Conservation (phyloP, 2,888 invertebrate species). For the Drosophila flavopinicola region DNA sequence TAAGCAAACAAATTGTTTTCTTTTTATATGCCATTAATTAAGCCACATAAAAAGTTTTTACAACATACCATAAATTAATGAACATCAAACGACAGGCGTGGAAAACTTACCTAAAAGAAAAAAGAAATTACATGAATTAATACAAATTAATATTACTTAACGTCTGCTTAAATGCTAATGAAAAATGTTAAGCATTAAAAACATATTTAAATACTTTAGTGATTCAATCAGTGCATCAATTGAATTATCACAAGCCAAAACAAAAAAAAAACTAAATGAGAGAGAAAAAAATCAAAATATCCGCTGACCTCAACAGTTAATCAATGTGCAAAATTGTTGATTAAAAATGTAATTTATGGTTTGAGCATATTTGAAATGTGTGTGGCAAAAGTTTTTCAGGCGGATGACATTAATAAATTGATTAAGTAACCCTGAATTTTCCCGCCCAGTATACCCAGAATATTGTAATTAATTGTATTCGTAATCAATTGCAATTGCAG, state of each 20-base stretch:
- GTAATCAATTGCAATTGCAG: constrained; percentile 50
- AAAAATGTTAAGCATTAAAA: constrained; percentile 14
- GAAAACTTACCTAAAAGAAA: constrained; percentile 69
- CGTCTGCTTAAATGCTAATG: constrained; percentile 10
- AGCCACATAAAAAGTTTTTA: not conserved
- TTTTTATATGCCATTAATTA: not conserved
- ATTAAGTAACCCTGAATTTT: constrained; percentile 38
- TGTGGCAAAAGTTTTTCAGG: constrained; percentile 16
- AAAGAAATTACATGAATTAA: constrained; percentile 19
- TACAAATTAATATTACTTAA: constrained; percentile 11
- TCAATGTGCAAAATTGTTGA: constrained; percentile 45
- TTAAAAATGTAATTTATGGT: constrained; percentile 46
- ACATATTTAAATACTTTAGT: constrained; percentile 10
- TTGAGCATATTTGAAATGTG: constrained; percentile 22
- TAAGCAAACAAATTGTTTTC: too few species aligned
- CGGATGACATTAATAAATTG: constrained; percentile 67
- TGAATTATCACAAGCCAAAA: constrained; percentile 4
- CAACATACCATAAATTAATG: constrained; percentile 59
- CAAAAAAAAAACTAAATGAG: not conserved
- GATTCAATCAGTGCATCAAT: constrained; percentile 29
- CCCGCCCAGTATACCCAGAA: not conserved
- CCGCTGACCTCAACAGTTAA: constrained; percentile 49
- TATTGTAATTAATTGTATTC: constrained; percentile 55
- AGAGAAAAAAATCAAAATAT: constrained; percentile 8
- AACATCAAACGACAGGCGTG: constrained; percentile 13